Evolutionary conservation across 2,113 vertebrate species (phyloP), one percentile per base, ranked within the genome.

Genomic region (Elanoides forficatus): DNA sequence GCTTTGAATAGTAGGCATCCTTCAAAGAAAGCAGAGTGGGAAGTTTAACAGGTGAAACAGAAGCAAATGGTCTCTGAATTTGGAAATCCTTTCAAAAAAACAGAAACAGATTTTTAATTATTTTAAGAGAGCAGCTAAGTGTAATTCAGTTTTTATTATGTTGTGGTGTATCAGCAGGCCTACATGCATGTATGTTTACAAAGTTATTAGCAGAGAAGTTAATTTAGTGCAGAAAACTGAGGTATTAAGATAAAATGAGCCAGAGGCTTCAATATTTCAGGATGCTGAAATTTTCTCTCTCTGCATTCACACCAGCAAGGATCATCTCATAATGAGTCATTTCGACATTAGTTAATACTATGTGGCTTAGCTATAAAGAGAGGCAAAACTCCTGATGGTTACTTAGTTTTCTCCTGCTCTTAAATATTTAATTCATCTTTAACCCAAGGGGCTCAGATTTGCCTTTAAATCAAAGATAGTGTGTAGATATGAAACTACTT

Each of bases 351-450:
- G 47, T 65, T 87, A 79, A 74, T 83, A 80, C 23, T 74, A 1
- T 3, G 6, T 66, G 71, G 22, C 30, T 45, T 86, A 75, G 27
- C 34, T 81, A 58, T 83, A 86, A 78, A 36, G 10, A 92, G 66
- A 95, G 71, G 42, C 29, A 70, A 70, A 95, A 87, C 22, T 94
- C 38, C 27, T 86, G 45, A 58, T 56, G 47, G 53, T 93, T 94
- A 36, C 76, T 88, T 91, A 20, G 27, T 93, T 95, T 93, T 72
- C 72, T 72, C n/a, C 34, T 52, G 18, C 67, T 91, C 23, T 87
- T 95, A 90, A 96, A 65, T 91, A 72, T 90, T 95, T 90, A 7
- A 86, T 93, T 70, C 21, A 62, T 84, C 55, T 93, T 81, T 93
- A 91, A 47, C 72, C 45, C 79, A 75, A 75, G 52, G 60, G 65